These are phyloP conservation scores for Vulpes vulpes DNA, from an alignment of 2,113 vertebrate species.

Conservation along the genomic window DNA sequence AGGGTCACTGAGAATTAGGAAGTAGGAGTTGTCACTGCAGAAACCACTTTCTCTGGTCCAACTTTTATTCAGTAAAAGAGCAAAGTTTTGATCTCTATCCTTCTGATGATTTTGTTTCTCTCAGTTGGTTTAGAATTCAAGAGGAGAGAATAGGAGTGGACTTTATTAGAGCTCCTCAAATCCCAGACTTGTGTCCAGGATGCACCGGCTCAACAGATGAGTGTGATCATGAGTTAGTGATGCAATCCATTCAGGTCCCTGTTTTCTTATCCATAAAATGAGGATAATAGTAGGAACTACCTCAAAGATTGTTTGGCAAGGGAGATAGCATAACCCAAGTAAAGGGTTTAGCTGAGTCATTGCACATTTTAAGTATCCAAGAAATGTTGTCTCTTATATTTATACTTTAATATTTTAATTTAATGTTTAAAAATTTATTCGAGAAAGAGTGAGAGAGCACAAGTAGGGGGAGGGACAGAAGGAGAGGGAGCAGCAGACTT, in stretches of 20 bases:
- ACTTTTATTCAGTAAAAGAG: not conserved
- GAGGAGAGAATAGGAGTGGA: not conserved
- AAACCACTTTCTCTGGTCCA: not conserved
- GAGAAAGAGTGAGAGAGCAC: too few species aligned
- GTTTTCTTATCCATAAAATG: constrained; percentile 26
- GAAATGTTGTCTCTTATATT: not conserved
- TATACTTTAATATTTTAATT: not conserved
- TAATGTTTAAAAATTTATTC: not conserved
- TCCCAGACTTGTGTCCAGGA: not conserved
- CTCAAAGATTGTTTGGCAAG: not conserved
- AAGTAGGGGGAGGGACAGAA: too few species aligned
- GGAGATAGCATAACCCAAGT: not conserved
- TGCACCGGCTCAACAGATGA: not conserved
- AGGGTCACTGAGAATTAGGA: not conserved
- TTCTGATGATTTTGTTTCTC: not conserved
- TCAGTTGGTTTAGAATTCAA: constrained; percentile 10
- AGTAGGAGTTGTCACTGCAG: not conserved
- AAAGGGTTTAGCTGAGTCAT: not conserved
- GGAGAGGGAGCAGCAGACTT: too few species aligned
- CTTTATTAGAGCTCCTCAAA: not conserved
- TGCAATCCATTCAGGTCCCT: not conserved
- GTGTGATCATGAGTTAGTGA: not conserved
- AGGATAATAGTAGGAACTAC: not conserved
- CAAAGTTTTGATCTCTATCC: not conserved
- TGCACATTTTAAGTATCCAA: not conserved